phyloP scores from a whole-genome alignment of 64 coral and sea anemone species.

The Stylophora pistillata region DNA sequence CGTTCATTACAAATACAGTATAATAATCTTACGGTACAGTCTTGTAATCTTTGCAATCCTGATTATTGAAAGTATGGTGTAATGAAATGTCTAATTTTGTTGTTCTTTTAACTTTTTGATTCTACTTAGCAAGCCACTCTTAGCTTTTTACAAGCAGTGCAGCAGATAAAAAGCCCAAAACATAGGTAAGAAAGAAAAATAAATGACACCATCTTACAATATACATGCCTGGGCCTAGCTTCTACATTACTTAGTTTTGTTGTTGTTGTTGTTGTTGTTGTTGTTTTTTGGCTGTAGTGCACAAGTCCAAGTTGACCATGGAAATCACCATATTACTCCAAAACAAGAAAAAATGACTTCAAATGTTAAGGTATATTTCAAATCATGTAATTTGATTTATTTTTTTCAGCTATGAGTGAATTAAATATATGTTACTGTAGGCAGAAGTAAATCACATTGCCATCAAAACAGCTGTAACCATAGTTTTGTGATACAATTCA shows the following conservation, averaged over 20 bases:
- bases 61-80: too few relatives aligned
- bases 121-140: conserved; percentile 36
- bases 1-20: too few relatives aligned
- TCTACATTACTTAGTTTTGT: background rate
- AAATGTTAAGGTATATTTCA: conserved; percentile 12
- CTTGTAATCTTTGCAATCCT: too few relatives aligned
- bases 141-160: conserved; percentile 54
- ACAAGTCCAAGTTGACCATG: conserved; percentile 24
- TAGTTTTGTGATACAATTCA: background rate
- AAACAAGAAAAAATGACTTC: conserved; percentile 32
- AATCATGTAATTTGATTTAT: background rate
- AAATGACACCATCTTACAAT: background rate
- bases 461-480: too few relatives aligned
- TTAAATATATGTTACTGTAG: too few relatives aligned
- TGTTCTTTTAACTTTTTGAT: background rate
- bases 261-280: background rate
- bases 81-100: background rate
- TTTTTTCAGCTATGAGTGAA: too few relatives aligned
- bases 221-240: background rate
- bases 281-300: background rate
- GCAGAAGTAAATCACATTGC: too few relatives aligned
- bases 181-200: background rate
- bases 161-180: conserved; percentile 61
- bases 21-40: too few relatives aligned
- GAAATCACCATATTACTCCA: background rate